Evolutionary conservation across 2,113 vertebrate species (phyloP), one percentile per base, ranked within the genome.

Genomic region (Tupaia tana): DNA sequence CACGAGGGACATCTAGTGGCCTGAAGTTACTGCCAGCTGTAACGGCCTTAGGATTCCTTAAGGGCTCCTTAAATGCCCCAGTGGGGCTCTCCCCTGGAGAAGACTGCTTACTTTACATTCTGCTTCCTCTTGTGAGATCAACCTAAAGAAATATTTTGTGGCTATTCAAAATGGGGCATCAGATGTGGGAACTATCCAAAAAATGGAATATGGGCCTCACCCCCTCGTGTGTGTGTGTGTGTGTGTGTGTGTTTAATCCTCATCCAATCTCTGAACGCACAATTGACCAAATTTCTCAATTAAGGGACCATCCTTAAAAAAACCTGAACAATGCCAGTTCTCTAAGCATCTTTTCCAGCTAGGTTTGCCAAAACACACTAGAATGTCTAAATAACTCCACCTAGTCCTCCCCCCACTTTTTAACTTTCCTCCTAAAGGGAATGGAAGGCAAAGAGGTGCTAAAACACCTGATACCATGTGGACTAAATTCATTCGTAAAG

Each of bases 391-490:
- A 88, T 15, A 79, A 97, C 90, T 93, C 92, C 52, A 43, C 90
- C 78, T 94, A 96, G 7, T 25, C 61, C 13, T 94, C 94, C 97
- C 93, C 52, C 94, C 89, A 75, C 85, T 95, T 97, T 97, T 96
- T 97, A 86, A 89, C 75, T 92, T 97, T 95, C 94, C 98, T 97
- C 74, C 82, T 86, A 94, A 89, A 86, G 96, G 96, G 81, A 94
- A 96, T 77, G 77, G 92, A 98, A 98, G 97, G 98, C 96, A 97
- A 97, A 98, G 95, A 98, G 98, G 97, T 97, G 97, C 58, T 94
- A 5, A 98, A 95, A 98, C 93, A 97, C 96, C 98, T 96, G 92
- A 97, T 79, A 58, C 59, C 96, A 96, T 95, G 97, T 88, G 0
- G 95, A 96, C 95, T 94, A 96, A 97, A 91, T 96, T 88, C 70